Evolutionary conservation across 2,888 invertebrate genomes (phyloP), one percentile per base, ranked within the genome.

Genomic region (Dryomyza anilis): DNA sequence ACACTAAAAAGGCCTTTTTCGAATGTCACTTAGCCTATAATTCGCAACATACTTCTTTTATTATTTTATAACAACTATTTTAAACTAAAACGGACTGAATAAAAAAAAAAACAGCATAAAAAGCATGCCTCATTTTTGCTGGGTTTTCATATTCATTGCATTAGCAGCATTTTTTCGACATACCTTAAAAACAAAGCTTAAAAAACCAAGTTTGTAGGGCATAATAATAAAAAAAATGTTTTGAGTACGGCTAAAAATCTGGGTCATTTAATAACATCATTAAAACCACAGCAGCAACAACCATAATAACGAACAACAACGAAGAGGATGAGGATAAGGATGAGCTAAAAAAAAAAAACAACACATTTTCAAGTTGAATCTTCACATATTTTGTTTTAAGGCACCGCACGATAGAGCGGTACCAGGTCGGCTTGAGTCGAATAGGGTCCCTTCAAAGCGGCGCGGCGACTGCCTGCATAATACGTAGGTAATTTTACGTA

Each of bases 181-280:
- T n/a, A n/a, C n/a, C n/a, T n/a, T n/a, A n/a, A n/a, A n/a, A n/a
- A n/a, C n/a, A n/a, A n/a, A n/a, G n/a, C n/a, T n/a, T n/a, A n/a
- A n/a, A n/a, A n/a, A n/a, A n/a, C n/a, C n/a, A n/a, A n/a, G n/a
- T n/a, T n/a, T n/a, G n/a, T n/a, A n/a, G n/a, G n/a, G n/a, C n/a
- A n/a, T n/a, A n/a, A n/a, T n/a, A n/a, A n/a, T n/a, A n/a, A n/a
- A n/a, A n/a, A n/a, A n/a, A n/a, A n/a, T n/a, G n/a, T n/a, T n/a
- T n/a, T n/a, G n/a, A n/a, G n/a, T n/a, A n/a, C 39, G 53, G n/a
- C 29, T 36, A 16, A 8, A 36, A 43, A 61, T 61, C 53, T 61
- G 61, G 61, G 61, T 61, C 61, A 61, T 61, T 61, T 61, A 53
- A 61, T 53, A 53, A 53, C 53, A 25, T 61, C 61, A 53, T 61